Conservation (phyloP, 2,113 vertebrate genomes). For the Ramphastos sulfuratus region DNA sequence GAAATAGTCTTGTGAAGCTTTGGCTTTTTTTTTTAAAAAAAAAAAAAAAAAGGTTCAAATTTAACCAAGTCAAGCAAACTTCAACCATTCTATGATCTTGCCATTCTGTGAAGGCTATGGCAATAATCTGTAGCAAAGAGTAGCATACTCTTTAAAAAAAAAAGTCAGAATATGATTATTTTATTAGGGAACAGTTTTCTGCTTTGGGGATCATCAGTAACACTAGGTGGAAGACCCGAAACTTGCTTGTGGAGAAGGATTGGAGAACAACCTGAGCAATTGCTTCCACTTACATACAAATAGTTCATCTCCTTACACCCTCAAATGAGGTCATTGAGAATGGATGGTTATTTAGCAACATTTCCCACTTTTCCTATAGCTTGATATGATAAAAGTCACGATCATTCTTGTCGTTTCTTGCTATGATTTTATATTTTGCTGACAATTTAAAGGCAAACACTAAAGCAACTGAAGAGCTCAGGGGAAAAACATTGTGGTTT, state of each 20-base stretch:
- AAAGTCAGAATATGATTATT: background rate
- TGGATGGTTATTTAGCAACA: background rate
- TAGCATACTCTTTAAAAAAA: background rate
- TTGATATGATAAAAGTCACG: background rate
- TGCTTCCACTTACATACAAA: background rate
- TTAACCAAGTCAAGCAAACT: background rate
- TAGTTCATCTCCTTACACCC: background rate
- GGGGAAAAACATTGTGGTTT: background rate
- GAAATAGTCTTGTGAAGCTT: background rate
- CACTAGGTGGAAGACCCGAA: background rate
- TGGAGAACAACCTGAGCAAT: background rate
- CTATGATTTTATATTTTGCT: background rate
- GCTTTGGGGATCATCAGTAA: background rate
- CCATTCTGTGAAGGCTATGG: background rate
- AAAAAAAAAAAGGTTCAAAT: fast-evolving
- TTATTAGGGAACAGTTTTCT: background rate
- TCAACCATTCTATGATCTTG: background rate
- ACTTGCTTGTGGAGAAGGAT: background rate
- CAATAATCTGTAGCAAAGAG: background rate
- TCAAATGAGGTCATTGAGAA: background rate
- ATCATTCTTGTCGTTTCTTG: background rate
- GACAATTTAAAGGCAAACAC: background rate
- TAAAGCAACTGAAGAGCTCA: background rate
- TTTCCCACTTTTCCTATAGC: background rate
- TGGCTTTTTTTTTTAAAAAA: background rate